Evolutionary conservation across 2,797 vertebrate genomes (phyloP), one percentile per base, ranked within the genome.

Genomic region (Enteromius fasciolatus): DNA sequence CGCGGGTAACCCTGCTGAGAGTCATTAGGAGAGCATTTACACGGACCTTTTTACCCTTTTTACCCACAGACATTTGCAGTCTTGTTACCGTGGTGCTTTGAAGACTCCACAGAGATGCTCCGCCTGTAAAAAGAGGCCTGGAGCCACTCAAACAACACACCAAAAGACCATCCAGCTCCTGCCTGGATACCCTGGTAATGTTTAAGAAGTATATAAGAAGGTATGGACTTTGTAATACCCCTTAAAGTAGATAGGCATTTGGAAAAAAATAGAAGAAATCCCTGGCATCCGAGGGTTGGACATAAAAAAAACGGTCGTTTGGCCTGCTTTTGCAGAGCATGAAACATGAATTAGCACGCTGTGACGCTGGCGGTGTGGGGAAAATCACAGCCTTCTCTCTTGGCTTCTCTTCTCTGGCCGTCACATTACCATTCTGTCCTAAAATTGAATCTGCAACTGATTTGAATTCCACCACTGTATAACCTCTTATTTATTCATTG

Each of bases 401-500:
- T 39, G 90, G 90, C 86, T 87, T 90, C 84, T 88, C 90, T 87
- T 91, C 88, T 89, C 85, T 82, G 88, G 86, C 90, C 86, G 76
- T 85, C 69, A 86, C 86, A 90, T 93, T 92, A 91, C 91, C 90
- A 91, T 93, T 92, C 88, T 88, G 88, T 92, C 89, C 83, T 91
- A 90, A 94, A 93, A 93, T 93, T 91, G 87, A 94, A 93, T 93
- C 87, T 88, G 86, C 87, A 87, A 89, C 91, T 94, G 93, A 94
- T 95, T 94, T 93, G 92, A 93, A 94, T 95, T 94, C 92, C 89
- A 88, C 88, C 85, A 91, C 91, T 88, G 88, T 89, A 92, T 94
- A 92, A 93, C 90, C 91, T 90, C 88, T 91, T 94, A 93, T 94
- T 94, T 95, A 95, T 95, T 95, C 94, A 92, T 94, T 93, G 91